Percentiles rank a stretch among this genome's conserved stretches.
These are phyloP conservation scores for Syngnathus rostellatus DNA, from an alignment of 2,797 vertebrate genomes.

Conservation along the genomic window DNA sequence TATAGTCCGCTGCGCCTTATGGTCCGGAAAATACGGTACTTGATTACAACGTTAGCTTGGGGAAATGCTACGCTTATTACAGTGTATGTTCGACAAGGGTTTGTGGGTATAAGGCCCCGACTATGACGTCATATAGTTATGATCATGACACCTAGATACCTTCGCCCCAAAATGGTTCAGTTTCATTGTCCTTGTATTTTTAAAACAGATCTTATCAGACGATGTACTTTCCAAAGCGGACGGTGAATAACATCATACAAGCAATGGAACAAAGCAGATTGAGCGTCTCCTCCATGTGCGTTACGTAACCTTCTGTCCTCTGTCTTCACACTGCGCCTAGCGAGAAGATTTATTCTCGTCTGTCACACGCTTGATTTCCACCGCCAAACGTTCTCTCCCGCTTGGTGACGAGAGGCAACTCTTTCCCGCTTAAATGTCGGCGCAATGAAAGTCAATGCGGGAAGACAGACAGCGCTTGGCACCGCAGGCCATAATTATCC, in stretches of 20 bases:
- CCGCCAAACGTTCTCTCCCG: constrained; percentile 16
- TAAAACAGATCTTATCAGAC: neutral
- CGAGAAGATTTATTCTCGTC: constrained; percentile 27
- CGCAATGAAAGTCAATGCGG: constrained; percentile 37
- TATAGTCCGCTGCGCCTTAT: too few relatives aligned
- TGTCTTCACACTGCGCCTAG: constrained; percentile 7
- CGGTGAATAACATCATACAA: neutral
- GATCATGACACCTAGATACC: neutral
- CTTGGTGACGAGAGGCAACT: constrained; percentile 33
- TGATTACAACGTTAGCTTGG: neutral
- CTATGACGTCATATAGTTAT: too few relatives aligned
- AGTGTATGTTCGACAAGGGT: neutral
- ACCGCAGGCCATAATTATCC: constrained; percentile 64
- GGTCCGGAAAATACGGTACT: too few relatives aligned
- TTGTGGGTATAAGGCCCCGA: neutral
- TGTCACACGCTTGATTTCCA: constrained; percentile 8
- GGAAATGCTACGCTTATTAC: neutral
- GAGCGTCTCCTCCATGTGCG: constrained; percentile 2
- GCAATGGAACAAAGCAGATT: neutral
- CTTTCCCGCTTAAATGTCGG: constrained; percentile 41
- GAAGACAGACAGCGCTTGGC: constrained; percentile 36
- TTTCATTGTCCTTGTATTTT: neutral
- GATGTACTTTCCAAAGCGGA: neutral
- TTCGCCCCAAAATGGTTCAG: neutral
- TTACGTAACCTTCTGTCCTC: constrained; percentile 24